These are phyloP conservation scores for Pyrgilauda ruficollis DNA, from an alignment of 2,113 vertebrate genomes.

Conservation along the genomic window DNA sequence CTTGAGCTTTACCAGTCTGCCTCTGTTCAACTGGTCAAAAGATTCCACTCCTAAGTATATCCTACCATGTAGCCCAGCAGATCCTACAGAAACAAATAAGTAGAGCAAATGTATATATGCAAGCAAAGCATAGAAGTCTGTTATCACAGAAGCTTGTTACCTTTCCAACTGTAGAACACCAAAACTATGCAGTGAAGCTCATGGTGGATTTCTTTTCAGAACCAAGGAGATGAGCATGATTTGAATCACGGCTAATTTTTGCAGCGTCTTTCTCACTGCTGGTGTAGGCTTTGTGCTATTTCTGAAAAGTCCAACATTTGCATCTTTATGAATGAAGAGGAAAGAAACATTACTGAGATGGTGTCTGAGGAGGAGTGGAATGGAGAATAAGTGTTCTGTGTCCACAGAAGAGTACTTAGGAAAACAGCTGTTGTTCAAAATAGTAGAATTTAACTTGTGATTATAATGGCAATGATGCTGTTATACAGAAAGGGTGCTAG, in stretches of 20 bases:
- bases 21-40: neutral
- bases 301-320: neutral
- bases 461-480: neutral
- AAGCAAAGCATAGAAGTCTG: neutral
- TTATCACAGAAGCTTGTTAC: neutral
- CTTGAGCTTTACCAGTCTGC: neutral
- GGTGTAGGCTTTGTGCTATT: neutral
- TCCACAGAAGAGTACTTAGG: neutral
- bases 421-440: neutral
- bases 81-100: neutral
- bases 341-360: neutral
- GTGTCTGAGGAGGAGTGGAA: neutral
- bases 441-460: neutral
- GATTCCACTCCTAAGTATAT: neutral
- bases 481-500: neutral
- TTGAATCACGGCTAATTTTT: neutral
- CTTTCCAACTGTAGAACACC: neutral
- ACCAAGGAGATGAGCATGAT: neutral
- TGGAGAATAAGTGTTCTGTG: neutral
- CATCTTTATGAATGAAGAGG: neutral
- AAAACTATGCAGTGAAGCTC: neutral
- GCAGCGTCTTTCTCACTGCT: neutral
- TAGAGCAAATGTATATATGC: neutral
- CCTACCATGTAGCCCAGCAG: neutral
- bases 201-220: neutral